Evolutionary conservation across 2,113 vertebrate species (phyloP).

Genomic region (Suricata suricatta): DNA sequence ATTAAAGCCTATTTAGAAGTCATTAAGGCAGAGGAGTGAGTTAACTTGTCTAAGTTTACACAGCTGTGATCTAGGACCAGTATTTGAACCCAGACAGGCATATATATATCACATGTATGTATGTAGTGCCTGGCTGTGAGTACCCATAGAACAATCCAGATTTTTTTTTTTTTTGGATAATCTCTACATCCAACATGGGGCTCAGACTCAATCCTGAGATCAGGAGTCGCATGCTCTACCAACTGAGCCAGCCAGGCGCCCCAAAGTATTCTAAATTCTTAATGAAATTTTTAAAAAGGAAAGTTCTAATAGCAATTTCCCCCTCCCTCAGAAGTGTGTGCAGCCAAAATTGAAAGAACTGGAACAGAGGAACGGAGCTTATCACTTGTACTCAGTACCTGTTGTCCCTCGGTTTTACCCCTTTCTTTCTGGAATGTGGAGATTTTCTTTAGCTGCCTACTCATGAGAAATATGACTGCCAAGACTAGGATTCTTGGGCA

Average conservation of each 20-base stretch:
- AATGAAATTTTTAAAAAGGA: not conserved
- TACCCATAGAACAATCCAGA: not conserved
- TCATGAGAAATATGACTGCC: not conserved
- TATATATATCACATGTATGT: not conserved
- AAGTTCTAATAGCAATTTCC: not conserved
- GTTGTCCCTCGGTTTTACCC: not conserved
- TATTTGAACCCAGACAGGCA: not conserved
- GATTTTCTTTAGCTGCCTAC: conserved; percentile 15
- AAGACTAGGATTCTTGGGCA: conserved; percentile 11
- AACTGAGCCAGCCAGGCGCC: not conserved
- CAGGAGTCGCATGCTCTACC: not conserved
- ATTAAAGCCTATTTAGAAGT: not conserved
- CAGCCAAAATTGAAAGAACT: not conserved
- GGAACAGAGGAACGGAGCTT: not conserved
- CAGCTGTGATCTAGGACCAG: not conserved
- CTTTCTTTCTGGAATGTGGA: not conserved
- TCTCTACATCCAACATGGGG: not conserved
- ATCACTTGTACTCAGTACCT: not conserved
- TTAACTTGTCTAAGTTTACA: not conserved
- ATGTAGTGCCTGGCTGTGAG: not conserved
- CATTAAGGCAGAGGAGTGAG: not conserved
- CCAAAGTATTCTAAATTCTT: not conserved
- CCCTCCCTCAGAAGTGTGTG: not conserved
- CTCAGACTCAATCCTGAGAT: not conserved
- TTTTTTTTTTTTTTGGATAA: not conserved